Base-by-base conservation (phyloP, 2,797 vertebrate genomes). In the Sternarchorhynchus goeldii region DNA sequence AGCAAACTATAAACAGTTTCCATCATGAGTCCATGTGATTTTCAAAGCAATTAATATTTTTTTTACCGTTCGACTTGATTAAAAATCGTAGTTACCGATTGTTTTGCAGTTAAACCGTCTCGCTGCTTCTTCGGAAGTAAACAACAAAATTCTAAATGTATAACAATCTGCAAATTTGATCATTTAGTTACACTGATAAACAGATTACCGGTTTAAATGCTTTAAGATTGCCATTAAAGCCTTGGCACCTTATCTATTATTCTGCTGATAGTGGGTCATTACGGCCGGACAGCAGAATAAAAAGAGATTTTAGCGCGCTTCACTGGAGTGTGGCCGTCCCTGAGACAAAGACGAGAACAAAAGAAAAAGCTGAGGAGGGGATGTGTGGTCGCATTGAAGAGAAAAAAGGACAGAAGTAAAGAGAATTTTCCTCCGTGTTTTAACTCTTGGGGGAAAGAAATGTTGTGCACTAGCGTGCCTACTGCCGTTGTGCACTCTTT, bases 241-340 rank as follows among this genome's bases (percentile, higher is more conserved):
- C 82, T 79, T 81, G 81, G 74, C 85, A 78, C 84, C 76, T 71
- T 59, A 69, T 56, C 73, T 76, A 81, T 87, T 84, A 76, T 86
- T 82, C 70, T 57, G 39, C 59, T 69, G 62, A 80, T 70, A 73
- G 62, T 31, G 85, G 82, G 80, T 85, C 83, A 87, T 85, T 87
- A 84, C 60, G 17, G 73, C 50, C 36, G 55, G 76, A 84, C 75
- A 76, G 77, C 50, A 63, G 77, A 50, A 65, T 73, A 85, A 66
- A 78, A 76, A 73, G 81, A 84, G 84, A 81, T 76, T 64, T 81
- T 71, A 59, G 81, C 71, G 73, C 73, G 82, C 82, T 86, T 80
- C 81, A 83, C 56, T 84, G 82, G 75, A 87, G 82, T 85, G 83
- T 86, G 83, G 82, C 84, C 79, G 60, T 78, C 73, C 80, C 53